phyloP scores from a whole-genome alignment of 2,113 vertebrate species.

The Forbesichthys agassizii region DNA sequence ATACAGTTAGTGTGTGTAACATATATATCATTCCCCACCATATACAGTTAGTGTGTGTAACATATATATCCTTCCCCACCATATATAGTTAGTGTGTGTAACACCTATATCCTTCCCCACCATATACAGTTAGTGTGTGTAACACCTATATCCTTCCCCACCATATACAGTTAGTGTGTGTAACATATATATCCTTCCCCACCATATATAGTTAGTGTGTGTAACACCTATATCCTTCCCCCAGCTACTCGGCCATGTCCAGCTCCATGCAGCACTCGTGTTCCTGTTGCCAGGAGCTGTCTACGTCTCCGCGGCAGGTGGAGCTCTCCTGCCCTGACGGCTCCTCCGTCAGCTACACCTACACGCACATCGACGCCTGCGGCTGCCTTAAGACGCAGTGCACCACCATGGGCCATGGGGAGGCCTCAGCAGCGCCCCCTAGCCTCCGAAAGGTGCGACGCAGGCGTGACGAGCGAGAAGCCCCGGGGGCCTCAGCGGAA shows the following conservation, averaged over 20 bases:
- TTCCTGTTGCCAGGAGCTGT: conserved; percentile 67
- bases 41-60: no score
- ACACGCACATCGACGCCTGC: conserved; percentile 63
- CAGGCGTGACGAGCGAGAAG: not conserved
- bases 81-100: no score
- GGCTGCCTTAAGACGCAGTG: conserved; percentile 60
- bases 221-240: not conserved
- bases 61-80: no score
- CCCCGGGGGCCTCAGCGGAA: no score
- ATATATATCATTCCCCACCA: no score
- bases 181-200: not conserved
- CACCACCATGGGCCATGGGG: not conserved
- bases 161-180: not conserved
- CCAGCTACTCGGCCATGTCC: conserved; percentile 56
- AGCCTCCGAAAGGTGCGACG: not conserved
- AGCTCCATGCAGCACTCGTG: conserved; percentile 55
- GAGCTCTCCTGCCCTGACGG: conserved; percentile 60
- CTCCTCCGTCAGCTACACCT: conserved; percentile 45
- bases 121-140: no score
- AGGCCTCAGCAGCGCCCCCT: not conserved
- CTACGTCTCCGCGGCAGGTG: conserved; percentile 40
- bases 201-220: not conserved
- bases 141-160: not conserved
- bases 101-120: not conserved
- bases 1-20: no score